phyloP scores from a whole-genome alignment of 2,113 vertebrate species.

The Collichthys lucidus region DNA sequence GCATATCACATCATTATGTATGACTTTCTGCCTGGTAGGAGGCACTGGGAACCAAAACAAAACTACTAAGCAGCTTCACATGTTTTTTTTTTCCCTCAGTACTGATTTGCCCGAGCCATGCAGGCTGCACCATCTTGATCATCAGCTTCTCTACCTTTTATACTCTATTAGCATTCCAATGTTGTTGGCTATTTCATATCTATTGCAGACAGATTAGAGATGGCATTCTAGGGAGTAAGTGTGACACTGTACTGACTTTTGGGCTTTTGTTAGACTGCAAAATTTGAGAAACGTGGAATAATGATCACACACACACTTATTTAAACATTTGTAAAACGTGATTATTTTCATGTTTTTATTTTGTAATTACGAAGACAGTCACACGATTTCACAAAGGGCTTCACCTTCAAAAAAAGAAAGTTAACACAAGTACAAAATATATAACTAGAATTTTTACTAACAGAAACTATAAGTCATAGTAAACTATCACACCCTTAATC shows the following conservation, averaged over 20 bases:
- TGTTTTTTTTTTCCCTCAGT: constrained; percentile 3
- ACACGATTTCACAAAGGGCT: too few species aligned
- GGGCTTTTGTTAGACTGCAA: background rate
- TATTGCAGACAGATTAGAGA: background rate
- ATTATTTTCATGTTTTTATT: too few species aligned
- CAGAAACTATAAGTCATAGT: background rate
- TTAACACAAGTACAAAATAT: background rate
- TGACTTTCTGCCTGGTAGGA: constrained; percentile 22
- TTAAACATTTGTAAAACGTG: too few species aligned
- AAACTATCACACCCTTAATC: background rate
- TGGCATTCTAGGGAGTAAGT: too few species aligned
- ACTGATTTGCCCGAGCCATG: constrained; percentile 18
- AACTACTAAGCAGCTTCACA: constrained; percentile 4
- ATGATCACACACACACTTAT: too few species aligned
- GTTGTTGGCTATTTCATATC: constrained; percentile 10
- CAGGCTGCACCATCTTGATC: constrained; percentile 17
- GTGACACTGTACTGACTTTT: background rate
- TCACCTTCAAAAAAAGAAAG: too few species aligned
- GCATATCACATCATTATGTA: constrained; percentile 36
- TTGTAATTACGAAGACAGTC: too few species aligned
- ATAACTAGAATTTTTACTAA: background rate
- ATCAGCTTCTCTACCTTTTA: constrained; percentile 6
- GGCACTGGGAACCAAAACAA: constrained; percentile 20
- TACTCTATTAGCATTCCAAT: constrained; percentile 1
- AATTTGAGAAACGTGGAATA: background rate